A percentile compares a stretch with the other conserved stretches of the same genome.
Conservation (phyloP, 30 jellyfish, hydroid and myxozoan species). For the Aurelia aurita complex sp. Pacific region DNA sequence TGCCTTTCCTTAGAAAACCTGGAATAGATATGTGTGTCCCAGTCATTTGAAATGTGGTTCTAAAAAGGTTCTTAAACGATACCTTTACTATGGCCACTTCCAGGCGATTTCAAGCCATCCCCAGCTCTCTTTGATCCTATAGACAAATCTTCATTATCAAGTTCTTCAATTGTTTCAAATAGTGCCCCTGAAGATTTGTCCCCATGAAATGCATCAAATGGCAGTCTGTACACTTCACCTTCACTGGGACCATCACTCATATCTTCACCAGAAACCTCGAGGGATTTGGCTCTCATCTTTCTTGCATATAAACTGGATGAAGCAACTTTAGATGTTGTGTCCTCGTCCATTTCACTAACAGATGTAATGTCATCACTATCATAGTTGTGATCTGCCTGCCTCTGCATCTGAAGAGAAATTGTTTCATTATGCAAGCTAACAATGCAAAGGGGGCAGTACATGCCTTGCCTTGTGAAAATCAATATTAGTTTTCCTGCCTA, state of each 20-base stretch:
- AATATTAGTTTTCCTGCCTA: too few species aligned
- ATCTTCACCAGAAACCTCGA: constrained; percentile 18
- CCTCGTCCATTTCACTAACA: constrained; percentile 66
- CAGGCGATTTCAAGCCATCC: constrained; percentile 13
- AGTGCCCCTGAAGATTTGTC: neutral
- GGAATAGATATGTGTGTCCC: too few species aligned
- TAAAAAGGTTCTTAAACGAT: too few species aligned
- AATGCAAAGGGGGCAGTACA: too few species aligned
- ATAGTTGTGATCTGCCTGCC: neutral
- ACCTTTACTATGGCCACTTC: constrained; percentile 38
- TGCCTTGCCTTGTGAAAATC: too few species aligned
- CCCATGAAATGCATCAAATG: constrained; percentile 20
- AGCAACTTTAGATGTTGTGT: constrained; percentile 14
- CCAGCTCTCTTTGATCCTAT: neutral
- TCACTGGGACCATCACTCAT: constrained; percentile 64
- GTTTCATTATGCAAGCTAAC: too few species aligned
- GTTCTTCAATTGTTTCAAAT: constrained; percentile 63
- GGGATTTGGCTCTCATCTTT: neutral
- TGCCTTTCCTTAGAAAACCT: too few species aligned
- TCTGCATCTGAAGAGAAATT: constrained; percentile 17
- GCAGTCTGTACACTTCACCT: constrained; percentile 42
- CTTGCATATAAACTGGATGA: neutral
- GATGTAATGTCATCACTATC: constrained; percentile 73
- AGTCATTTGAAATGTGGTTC: too few species aligned
- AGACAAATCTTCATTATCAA: constrained; percentile 25